Conservation (phyloP, 2,113 vertebrate genomes). For the Leucosticte australis region DNA sequence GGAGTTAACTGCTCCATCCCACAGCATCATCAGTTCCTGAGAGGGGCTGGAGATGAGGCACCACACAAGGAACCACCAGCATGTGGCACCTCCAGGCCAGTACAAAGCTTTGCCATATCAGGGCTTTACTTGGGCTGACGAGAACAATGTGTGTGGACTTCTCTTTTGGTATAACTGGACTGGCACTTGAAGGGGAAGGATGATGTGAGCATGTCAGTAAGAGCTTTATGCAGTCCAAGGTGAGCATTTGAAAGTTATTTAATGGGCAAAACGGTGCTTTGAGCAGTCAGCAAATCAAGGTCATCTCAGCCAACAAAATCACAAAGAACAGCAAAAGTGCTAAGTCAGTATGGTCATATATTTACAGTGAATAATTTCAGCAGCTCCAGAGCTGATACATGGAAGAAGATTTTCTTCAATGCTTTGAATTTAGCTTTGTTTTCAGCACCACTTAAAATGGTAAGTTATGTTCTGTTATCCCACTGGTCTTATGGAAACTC, state of each 20-base stretch:
- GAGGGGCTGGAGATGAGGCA: neutral
- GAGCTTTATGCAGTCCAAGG: neutral
- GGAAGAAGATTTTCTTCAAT: neutral
- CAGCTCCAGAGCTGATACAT: neutral
- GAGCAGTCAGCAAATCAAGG: neutral
- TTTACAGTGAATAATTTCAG: slow-evolving; percentile 40
- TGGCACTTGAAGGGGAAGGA: neutral
- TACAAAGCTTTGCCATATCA: neutral
- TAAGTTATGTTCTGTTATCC: neutral
- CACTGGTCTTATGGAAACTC: neutral
- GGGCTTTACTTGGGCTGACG: neutral
- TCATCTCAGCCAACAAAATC: neutral
- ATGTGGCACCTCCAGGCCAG: neutral
- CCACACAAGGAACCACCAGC: neutral
- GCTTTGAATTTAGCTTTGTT: neutral
- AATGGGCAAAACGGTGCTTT: neutral
- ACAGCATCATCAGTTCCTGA: neutral
- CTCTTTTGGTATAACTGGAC: neutral
- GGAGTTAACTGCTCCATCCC: neutral
- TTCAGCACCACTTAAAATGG: neutral
- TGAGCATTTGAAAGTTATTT: neutral
- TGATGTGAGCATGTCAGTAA: neutral
- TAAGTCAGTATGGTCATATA: neutral
- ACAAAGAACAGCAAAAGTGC: neutral
- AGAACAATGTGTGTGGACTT: neutral